Percentiles rank a stretch among this genome's conserved stretches.
Evolutionary conservation across 2,888 invertebrate genomes (phyloP).

Genomic region (Ectobius pallidus): DNA sequence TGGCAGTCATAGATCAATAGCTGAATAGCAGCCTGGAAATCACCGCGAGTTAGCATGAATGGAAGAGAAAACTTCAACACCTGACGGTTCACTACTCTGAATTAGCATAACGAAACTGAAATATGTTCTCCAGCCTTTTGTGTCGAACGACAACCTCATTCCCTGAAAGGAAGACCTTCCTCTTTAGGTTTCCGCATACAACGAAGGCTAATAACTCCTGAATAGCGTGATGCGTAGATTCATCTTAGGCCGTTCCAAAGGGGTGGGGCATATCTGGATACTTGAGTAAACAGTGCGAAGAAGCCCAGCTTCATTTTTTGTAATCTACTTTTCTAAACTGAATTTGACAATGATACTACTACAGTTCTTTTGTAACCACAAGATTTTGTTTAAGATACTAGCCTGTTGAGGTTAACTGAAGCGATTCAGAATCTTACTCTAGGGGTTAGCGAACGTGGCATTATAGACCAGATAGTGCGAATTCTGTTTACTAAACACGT

Average conservation of each 20-base stretch:
- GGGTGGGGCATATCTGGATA: neutral
- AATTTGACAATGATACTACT: too few species aligned
- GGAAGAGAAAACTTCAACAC: neutral
- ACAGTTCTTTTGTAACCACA: too few species aligned
- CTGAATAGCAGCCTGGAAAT: neutral
- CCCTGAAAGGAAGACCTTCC: neutral
- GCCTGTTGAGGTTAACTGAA: too few species aligned
- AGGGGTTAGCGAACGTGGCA: too few species aligned
- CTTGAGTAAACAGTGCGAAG: neutral
- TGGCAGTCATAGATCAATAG: too few species aligned
- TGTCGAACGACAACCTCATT: neutral
- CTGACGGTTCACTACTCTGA: neutral
- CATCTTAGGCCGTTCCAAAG: neutral
- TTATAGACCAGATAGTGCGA: too few species aligned
- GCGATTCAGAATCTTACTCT: too few species aligned
- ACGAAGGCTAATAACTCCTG: constrained; percentile 9
- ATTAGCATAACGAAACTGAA: constrained; percentile 21
- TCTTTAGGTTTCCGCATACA: neutral
- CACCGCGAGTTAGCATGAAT: neutral
- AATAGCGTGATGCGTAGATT: constrained; percentile 20
- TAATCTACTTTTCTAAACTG: neutral
- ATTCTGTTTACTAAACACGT: too few species aligned
- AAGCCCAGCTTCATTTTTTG: neutral
- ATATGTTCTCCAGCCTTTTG: neutral
- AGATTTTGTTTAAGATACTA: too few species aligned